Evolutionary conservation across 2,797 vertebrate genomes (phyloP).

Genomic region (Xenopus petersii): DNA sequence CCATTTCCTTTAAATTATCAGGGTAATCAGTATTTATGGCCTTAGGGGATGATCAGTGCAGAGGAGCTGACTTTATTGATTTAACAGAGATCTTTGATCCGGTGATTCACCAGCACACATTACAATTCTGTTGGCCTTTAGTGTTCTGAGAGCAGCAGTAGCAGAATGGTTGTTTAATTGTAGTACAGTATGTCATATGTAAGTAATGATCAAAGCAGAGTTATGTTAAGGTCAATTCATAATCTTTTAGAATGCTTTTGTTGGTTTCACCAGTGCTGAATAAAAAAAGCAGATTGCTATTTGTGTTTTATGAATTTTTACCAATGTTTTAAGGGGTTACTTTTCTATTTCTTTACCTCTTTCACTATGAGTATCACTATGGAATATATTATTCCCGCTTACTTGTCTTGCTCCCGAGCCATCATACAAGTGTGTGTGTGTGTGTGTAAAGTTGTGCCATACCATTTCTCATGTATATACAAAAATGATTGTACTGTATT

Average conservation of each 20-base stretch:
- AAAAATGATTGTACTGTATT: no score
- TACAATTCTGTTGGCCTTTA: slow-evolving; percentile 45
- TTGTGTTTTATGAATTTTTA: no score
- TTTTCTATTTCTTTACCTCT: no score
- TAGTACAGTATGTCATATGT: slow-evolving; percentile 44
- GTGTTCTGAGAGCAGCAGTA: slow-evolving; percentile 37
- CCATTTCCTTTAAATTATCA: slow-evolving; percentile 32
- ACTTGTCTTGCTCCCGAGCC: no score
- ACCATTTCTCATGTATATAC: no score
- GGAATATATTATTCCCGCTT: no score
- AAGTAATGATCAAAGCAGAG: slow-evolving; percentile 47
- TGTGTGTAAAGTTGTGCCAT: no score
- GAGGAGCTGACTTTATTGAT: slow-evolving; percentile 47
- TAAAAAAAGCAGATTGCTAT: no score
- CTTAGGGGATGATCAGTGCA: slow-evolving; percentile 39
- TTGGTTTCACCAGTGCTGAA: no score
- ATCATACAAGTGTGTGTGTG: no score
- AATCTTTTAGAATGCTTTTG: background rate
- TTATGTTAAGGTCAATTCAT: slow-evolving; percentile 43
- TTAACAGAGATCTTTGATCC: slow-evolving; percentile 42
- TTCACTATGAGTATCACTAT: no score
- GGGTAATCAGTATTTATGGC: slow-evolving; percentile 42
- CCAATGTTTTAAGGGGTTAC: no score
- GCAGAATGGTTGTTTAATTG: slow-evolving; percentile 42
- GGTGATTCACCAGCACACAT: slow-evolving; percentile 39